Percentiles rank a stretch among this genome's conserved stretches.
Evolutionary conservation across 2,797 vertebrate species (phyloP).

Genomic region (Gadopsis marmoratus): DNA sequence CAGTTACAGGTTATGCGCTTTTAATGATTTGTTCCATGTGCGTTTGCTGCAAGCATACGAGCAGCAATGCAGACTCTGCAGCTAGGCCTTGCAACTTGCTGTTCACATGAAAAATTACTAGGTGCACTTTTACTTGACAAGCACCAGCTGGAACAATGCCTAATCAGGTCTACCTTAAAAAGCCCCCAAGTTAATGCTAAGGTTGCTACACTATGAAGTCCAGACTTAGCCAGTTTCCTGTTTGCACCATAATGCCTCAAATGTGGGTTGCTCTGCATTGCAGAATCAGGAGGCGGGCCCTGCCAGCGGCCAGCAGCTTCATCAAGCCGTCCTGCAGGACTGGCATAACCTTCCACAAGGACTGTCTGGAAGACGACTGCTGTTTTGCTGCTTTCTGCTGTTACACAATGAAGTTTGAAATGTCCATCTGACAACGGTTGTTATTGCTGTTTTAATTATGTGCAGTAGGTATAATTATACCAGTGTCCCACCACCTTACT

Average conservation of each 20-base stretch:
- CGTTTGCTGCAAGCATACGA: neutral
- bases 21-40: constrained; percentile 12
- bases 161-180: neutral
- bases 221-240: constrained; percentile 6
- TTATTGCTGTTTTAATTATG: constrained; percentile 29
- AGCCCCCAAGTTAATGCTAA: neutral
- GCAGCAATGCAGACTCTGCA: neutral
- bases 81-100: neutral
- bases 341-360: neutral
- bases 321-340: constrained; percentile 7
- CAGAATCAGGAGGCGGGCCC: neutral
- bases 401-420: constrained; percentile 14
- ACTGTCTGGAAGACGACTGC: neutral
- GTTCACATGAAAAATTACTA: neutral
- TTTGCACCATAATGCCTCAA: neutral
- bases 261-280: neutral
- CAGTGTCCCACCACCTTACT: constrained; percentile 42
- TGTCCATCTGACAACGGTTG: constrained; percentile 2
- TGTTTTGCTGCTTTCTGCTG: constrained; percentile 1
- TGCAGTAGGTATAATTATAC: constrained; percentile 55
- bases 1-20: constrained; percentile 2
- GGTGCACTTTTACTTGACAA: neutral
- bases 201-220: neutral
- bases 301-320: neutral
- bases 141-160: neutral